These are phyloP conservation scores for Amphiura filiformis DNA, from an alignment of 35 echinoderm and acorn worm species.

Conservation along the genomic window DNA sequence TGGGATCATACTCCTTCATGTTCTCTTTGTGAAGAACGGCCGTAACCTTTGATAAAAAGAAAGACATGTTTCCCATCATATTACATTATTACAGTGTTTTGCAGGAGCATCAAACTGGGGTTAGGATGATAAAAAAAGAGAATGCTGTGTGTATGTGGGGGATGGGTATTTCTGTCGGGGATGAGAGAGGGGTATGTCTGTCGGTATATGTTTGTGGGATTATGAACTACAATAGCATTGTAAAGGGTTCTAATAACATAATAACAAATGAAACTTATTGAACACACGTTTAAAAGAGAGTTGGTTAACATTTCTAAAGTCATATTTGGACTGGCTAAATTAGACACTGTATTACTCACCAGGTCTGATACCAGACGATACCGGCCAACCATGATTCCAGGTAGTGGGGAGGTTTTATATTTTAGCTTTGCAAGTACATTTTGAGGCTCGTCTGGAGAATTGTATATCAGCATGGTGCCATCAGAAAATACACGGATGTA, in stretches of 20 bases:
- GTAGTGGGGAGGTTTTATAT: constrained; percentile 26
- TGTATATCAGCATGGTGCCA: constrained; percentile 77
- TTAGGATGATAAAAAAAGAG: too few species aligned
- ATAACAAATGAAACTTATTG: neutral
- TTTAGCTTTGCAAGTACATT: constrained; percentile 50
- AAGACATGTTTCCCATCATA: neutral
- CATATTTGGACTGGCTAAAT: too few species aligned
- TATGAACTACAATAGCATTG: too few species aligned
- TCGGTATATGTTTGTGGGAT: too few species aligned
- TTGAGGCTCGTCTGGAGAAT: constrained; percentile 64
- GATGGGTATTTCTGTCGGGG: neutral
- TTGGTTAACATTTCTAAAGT: neutral
- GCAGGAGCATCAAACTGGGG: too few species aligned
- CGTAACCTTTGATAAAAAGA: constrained; percentile 13
- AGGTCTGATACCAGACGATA: constrained; percentile 62
- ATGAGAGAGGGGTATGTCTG: too few species aligned
- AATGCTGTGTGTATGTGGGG: neutral
- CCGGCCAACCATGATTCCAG: constrained; percentile 56
- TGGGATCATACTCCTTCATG: constrained; percentile 17
- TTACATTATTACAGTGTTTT: neutral
- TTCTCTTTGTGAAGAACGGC: constrained; percentile 51
- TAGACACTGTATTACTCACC: constrained; percentile 60
- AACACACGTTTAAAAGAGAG: neutral
- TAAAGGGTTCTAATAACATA: neutral
- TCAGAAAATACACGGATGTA: constrained; percentile 76